Evolutionary conservation across 2,113 vertebrate genomes (phyloP).

Genomic region (Hirundichthys speculiger): DNA sequence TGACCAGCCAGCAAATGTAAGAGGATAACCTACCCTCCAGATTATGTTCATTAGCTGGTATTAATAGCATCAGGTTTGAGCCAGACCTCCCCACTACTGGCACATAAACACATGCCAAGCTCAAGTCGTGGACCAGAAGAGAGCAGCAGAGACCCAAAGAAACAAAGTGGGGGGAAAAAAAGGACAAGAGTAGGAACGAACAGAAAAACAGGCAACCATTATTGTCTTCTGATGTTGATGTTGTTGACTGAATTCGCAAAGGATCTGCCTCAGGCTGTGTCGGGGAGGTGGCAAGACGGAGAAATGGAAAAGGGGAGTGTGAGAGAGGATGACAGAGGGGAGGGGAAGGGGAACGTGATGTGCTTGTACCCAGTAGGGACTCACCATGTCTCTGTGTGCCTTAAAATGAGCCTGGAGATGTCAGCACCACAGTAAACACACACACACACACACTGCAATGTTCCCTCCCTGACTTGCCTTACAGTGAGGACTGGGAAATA

Average conservation of each 20-base stretch:
- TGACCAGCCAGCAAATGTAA: slow-evolving; percentile 80
- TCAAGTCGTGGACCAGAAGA: slow-evolving; percentile 47
- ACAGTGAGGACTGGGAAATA: slow-evolving; percentile 46
- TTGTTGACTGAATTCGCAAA: slow-evolving; percentile 20
- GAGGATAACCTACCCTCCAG: slow-evolving; percentile 86
- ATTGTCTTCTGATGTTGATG: slow-evolving; percentile 18
- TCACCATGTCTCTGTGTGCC: slow-evolving; percentile 39
- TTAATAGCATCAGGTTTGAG: slow-evolving; percentile 90
- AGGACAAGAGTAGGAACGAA: neutral
- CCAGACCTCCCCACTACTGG: slow-evolving; percentile 59
- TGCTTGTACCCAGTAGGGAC: slow-evolving; percentile 51
- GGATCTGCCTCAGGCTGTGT: slow-evolving; percentile 23
- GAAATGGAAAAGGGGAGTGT: neutral
- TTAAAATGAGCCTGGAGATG: slow-evolving; percentile 51
- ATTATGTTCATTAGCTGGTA: slow-evolving; percentile 88
- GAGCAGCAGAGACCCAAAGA: slow-evolving; percentile 17
- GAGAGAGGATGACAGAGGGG: slow-evolving; percentile 9
- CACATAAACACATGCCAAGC: slow-evolving; percentile 39
- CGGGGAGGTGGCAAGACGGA: slow-evolving; percentile 18
- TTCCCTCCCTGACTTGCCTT: slow-evolving; percentile 38
- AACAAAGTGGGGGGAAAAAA: neutral
- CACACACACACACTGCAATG: neutral
- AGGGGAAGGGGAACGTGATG: slow-evolving; percentile 26
- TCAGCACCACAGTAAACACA: slow-evolving; percentile 34
- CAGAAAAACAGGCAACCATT: slow-evolving; percentile 16